Evolutionary conservation across 2,113 vertebrate genomes (phyloP), one percentile per base, ranked within the genome.

Genomic region (Phodopus roborovskii): DNA sequence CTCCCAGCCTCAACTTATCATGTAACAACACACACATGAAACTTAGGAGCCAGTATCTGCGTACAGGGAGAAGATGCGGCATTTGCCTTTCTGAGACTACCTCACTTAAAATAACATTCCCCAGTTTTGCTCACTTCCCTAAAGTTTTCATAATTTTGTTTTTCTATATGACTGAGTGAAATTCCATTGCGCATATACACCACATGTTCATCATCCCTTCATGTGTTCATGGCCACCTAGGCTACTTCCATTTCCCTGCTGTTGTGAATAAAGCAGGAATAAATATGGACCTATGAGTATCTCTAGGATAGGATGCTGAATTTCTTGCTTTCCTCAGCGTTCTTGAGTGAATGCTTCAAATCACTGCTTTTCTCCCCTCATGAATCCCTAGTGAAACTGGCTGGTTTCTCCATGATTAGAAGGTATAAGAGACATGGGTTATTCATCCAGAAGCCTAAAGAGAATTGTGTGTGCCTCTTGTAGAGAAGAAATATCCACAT

Each of bases 331-430:
- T 58, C 28, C 16, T 75, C 16, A 17, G 60, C 19, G 4, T 62
- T 90, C 36, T 92, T 36, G 17, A 45, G 42, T 0, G 42, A 90
- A 50, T 15, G 3, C 6, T 92, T 30, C 39, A 64, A 33, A 20
- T 45, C 70, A 60, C 78, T 24, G 28, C 26, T 92, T n/a, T 24
- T 13, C 13, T 16, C 45, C 45, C 17, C n/a, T 5, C 16, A 3
- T n/a, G 26, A 81, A 62, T 75, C 19, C 36, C n/a, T 36, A 16
- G 75, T 50, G 15, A 85, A 28, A 39, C 33, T 70, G 48, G 16
- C 33, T 90, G 70, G 16, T 88, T 95, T 90, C 85, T 73, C 70
- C 79, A 50, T 68, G 70, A 68, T 28, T 66, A 50, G 85, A 68
- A 11, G 53, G 66, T 50, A 30, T 4, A 56, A 70, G 74, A 77